Base-by-base conservation (phyloP, 1,140 invertebrate genomes). In the Papilio helenus region DNA sequence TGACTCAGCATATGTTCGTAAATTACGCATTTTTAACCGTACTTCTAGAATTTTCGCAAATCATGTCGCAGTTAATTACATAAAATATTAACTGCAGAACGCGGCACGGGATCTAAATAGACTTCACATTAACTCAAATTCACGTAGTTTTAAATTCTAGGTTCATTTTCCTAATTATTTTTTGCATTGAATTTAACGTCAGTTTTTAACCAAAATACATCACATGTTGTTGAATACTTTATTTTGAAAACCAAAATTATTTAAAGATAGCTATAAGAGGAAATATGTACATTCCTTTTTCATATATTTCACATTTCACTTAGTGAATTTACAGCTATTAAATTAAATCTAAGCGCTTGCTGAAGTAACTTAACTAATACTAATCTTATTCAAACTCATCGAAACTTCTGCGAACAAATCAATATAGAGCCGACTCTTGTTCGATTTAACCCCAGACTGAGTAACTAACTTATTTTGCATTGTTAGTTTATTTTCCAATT, bases 301-400 rank as follows among this genome's bases (percentile, higher is more conserved):
- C 34, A 61, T 9, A 49, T 39, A 8, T 39, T 34, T 39, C 34
- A 61, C n/a, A 49, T 20, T 55, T 55, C 26, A 18, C 23, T 29
- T 29, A 18, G 61, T 18, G 7, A 29, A 14, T 51, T 73, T 49
- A 74, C 44, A 51, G 12, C 72, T 23, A 46, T 74, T 74, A 51
- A 26, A 74, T 74, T 51, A 74, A 74, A 51, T 74, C 46, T 26
- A 51, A 74, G 26, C 26, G 72, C 46, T 34, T 23, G 14, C 18
- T 73, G 39, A 46, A 73, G 72, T n/a, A n/a, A n/a, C n/a, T n/a
- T n/a, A n/a, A n/a, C n/a, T n/a, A n/a, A n/a, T n/a, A n/a, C 72
- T 74, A 74, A 74, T 74, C 72, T 74, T 74, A 46, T 12, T 23
- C 72, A 26, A 74, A 49, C 39, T 74, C 72, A 49, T 74, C 46